Base-by-base conservation (phyloP, 2,113 vertebrate species). In the Paramisgurnus dabryanus region DNA sequence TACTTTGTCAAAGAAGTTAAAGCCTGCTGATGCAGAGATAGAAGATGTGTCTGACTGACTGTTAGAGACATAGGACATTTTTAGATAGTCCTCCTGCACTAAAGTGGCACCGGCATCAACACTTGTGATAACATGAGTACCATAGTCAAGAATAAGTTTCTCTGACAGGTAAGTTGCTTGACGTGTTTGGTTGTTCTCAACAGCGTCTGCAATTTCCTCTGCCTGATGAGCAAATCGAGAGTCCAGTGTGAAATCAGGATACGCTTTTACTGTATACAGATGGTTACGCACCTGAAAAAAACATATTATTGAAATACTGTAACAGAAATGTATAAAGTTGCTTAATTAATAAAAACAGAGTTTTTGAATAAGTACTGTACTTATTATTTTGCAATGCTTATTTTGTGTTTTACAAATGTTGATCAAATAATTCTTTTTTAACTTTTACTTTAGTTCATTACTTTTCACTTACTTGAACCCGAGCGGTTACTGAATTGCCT, bases 101-200 rank as follows among this genome's bases (percentile, higher is more conserved):
- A 98, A 83, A 22, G 83, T 81, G 0, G 96, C 96, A 6, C 96
- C 96, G 0, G 90, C 91, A 64, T 93, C 90, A 0, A 93, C 82
- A 0, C 91, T 94, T 0, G 94, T 97, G 86, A 96, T 81, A 2
- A 95, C 79, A 0, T 98, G 96, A 11, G 95, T 97, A 60, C 96
- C 96, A 0, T 95, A 97, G 82, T 96, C 92, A 70, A 97, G 85
- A 15, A 98, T 92, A 83, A 98, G 90, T 86, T 91, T 87, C 74
- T 98, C 96, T 0, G 95, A 92, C 53, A 96, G 87, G 34, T 94
- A 97, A 5, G 89, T 84, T 1, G 94, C 95, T 72, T 90, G 92
- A 11, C 69, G 90, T 0, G 94, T 98, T 89, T 96, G 95, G 82
- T 98, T 98, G 90, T 95, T 98, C 79, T 96, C 96, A 41, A 98